Evolutionary conservation across 2,888 invertebrate species (phyloP).

Genomic region (Biston stratarius): DNA sequence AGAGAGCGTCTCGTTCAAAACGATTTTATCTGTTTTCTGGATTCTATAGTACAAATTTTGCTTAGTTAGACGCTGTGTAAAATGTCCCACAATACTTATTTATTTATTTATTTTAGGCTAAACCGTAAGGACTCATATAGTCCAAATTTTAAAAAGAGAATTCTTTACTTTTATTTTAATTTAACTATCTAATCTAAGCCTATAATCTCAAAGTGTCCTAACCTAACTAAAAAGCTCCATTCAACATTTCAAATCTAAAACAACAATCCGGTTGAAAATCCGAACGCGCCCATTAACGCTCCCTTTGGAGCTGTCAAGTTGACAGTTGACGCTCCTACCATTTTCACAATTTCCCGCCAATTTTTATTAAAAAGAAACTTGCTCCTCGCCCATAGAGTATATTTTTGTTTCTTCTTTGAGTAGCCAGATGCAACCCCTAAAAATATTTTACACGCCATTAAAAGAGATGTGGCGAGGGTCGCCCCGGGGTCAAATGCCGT

Average conservation of each 20-base stretch:
- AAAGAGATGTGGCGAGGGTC: slow-evolving; percentile 58
- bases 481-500: slow-evolving; percentile 69
- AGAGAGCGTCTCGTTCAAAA: too few species aligned
- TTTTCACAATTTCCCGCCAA: slow-evolving; percentile 51
- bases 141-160: too few species aligned
- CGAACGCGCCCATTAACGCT: slow-evolving; percentile 67
- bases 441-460: slow-evolving; percentile 78
- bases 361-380: slow-evolving; percentile 42
- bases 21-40: too few species aligned
- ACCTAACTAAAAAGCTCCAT: slow-evolving; percentile 49
- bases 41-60: too few species aligned
- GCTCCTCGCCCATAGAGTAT: slow-evolving; percentile 39
- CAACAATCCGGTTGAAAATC: slow-evolving; percentile 74
- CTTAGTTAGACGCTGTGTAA: too few species aligned
- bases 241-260: slow-evolving; percentile 63
- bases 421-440: slow-evolving; percentile 51
- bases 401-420: slow-evolving; percentile 48
- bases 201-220: slow-evolving; percentile 8
- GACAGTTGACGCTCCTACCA: slow-evolving; percentile 72
- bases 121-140: too few species aligned
- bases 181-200: slow-evolving; percentile 8
- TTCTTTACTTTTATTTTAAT: slow-evolving; percentile 3
- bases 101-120: too few species aligned
- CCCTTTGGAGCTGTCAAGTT: slow-evolving; percentile 73
- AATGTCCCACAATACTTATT: too few species aligned